Base-by-base conservation (phyloP, 2,888 invertebrate species). In the Euzophera pinguis region DNA sequence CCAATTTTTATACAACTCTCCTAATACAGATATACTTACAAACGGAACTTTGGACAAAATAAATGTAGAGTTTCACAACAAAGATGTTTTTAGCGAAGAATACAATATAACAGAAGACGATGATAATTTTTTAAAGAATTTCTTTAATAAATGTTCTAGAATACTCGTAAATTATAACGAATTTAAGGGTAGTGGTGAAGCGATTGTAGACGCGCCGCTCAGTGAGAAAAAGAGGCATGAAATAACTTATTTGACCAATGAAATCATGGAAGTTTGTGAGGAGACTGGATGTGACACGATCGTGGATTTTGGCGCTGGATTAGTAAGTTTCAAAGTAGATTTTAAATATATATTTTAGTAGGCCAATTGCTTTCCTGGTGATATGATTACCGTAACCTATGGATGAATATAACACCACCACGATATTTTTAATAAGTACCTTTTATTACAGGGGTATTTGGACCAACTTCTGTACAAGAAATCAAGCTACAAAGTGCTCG, bases 241-340 rank as follows among this genome's bases (percentile, higher is more conserved):
- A 84, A 93, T 96, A 43, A 62, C 90, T 9, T 81, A 91, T 61
- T 76, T 96, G 47, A 91, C 94, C 1, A 80, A 90, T 32, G 80
- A 93, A 61, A 87, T 94, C 14, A 77, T 90, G 53, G 63, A 77
- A 14, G 64, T 91, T 45, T 94, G 93, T 63, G 62, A 69, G n/a
- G 61, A 78, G 27, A 68, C 74, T 6, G 72, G 80, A 6, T 90
- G 92, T 53, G 74, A 90, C 47, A 78, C 91, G 1, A 81, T 96
- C 14, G 88, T 96, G 0, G 96, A 96, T 77, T 90, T 96, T 64
- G 96, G 96, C 10, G 92, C 93, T 12, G 96, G 96, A 5, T 81
- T 95, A 86, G 94, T 94, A 87, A 91, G 91, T 52, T 4, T 38
- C 4, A 7, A n/a, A n/a, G n/a, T n/a, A n/a, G n/a, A n/a, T n/a